phyloP scores from a whole-genome alignment of 2,888 invertebrate genomes.

The Perizoma affinitatum region DNA sequence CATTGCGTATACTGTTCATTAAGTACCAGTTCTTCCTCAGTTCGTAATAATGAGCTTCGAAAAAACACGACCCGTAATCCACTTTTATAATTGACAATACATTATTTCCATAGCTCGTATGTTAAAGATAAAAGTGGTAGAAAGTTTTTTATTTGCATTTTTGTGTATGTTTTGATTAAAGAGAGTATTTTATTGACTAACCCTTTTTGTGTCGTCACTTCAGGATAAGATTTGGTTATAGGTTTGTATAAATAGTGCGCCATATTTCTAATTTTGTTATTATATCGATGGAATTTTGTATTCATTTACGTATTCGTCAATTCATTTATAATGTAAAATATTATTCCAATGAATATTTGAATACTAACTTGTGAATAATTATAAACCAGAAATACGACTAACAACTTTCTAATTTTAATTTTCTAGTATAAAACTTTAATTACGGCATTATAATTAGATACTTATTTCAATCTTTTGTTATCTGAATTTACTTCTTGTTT shows the following conservation, averaged over 20 bases:
- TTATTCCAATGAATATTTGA: constrained; percentile 16
- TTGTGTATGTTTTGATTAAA: too few relatives aligned
- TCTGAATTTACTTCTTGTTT: background rate
- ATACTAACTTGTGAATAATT: constrained; percentile 20
- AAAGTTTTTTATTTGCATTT: constrained; percentile 28
- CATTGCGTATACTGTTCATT: too few relatives aligned
- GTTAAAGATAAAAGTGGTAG: constrained; percentile 63
- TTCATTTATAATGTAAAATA: constrained; percentile 11
- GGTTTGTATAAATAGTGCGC: background rate
- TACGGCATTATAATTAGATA: background rate
- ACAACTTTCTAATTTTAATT: constrained; percentile 28
- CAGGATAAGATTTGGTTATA: too few relatives aligned
- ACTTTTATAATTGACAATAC: constrained; percentile 26
- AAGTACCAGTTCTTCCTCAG: too few relatives aligned
- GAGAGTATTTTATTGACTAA: too few relatives aligned
- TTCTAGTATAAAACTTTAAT: constrained; percentile 10
- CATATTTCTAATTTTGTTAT: background rate
- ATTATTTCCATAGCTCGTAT: constrained; percentile 19
- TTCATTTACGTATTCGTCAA: background rate
- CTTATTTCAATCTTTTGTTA: background rate
- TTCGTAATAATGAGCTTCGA: background rate
- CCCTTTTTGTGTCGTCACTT: too few relatives aligned
- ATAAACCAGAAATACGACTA: constrained; percentile 23
- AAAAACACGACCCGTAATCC: constrained; percentile 3
- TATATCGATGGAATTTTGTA: background rate